These are phyloP conservation scores for Python bivittatus DNA, from an alignment of 2,113 vertebrate species.

Conservation along the genomic window DNA sequence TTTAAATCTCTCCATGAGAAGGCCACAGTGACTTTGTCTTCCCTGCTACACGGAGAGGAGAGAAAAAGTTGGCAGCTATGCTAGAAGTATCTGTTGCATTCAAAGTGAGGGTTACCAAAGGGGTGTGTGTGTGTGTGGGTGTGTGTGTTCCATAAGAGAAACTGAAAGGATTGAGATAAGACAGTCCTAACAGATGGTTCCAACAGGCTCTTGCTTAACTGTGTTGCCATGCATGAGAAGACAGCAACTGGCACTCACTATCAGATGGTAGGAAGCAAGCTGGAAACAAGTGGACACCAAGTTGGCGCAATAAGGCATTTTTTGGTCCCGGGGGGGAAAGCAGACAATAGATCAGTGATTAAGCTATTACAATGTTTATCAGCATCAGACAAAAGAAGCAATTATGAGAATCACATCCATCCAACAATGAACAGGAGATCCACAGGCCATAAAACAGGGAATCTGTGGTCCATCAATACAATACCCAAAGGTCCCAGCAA, in stretches of 20 bases:
- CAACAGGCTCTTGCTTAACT: slow-evolving; percentile 12
- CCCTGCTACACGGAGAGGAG: background rate
- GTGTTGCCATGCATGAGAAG: background rate
- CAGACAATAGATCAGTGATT: background rate
- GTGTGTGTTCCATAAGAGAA: background rate
- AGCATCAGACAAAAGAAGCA: slow-evolving; percentile 36
- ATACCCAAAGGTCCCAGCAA: background rate
- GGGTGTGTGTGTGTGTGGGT: background rate
- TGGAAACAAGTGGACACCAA: rapidly evolving
- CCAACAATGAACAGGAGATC: slow-evolving; percentile 10
- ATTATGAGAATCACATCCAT: background rate
- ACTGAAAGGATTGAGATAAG: background rate
- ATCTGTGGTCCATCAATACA: background rate
- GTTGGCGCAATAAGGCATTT: slow-evolving; percentile 3
- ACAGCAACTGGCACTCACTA: slow-evolving; percentile 33
- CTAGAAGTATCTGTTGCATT: no score
- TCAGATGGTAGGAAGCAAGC: rapidly evolving
- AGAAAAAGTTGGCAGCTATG: background rate
- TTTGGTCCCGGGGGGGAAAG: background rate
- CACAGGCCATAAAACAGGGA: slow-evolving; percentile 38
- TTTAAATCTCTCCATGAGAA: background rate
- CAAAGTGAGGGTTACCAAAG: background rate
- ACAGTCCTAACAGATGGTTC: slow-evolving; percentile 2
- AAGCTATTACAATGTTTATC: slow-evolving; percentile 5
- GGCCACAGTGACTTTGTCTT: background rate